A percentile compares a stretch with the other conserved stretches of the same genome.
phyloP scores from a whole-genome alignment of 1,140 invertebrate genomes.

The Drosophila subpulchrella region DNA sequence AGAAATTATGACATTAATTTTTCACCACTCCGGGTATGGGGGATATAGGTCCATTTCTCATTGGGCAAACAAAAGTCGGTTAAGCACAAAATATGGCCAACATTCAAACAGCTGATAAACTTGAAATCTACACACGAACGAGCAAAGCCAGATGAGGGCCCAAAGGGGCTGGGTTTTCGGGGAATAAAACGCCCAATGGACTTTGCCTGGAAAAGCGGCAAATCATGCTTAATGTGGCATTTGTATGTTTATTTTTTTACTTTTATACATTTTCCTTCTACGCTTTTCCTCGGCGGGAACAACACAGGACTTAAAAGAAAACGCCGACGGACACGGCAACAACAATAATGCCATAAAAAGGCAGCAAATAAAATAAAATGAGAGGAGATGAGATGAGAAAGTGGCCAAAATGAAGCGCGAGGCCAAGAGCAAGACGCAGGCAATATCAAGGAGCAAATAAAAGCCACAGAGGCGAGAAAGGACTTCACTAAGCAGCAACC shows the following conservation, averaged over 20 bases:
- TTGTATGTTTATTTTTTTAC: slow-evolving; percentile 69
- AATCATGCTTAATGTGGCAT: slow-evolving; percentile 83
- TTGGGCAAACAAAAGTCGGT: slow-evolving; percentile 65
- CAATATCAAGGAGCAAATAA: slow-evolving; percentile 65
- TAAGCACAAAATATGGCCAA: slow-evolving; percentile 68
- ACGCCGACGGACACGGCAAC: slow-evolving; percentile 59
- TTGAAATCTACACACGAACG: slow-evolving; percentile 63
- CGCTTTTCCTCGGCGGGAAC: slow-evolving; percentile 55
- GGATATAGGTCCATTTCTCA: slow-evolving; percentile 31
- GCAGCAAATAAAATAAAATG: slow-evolving; percentile 74
- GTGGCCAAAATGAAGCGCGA: slow-evolving; percentile 25
- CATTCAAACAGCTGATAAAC: slow-evolving; percentile 75
- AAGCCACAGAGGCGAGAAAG: slow-evolving; percentile 76
- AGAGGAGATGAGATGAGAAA: slow-evolving; percentile 32
- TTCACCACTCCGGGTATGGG: slow-evolving; percentile 18
- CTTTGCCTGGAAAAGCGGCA: slow-evolving; percentile 72
- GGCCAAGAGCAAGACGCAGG: slow-evolving; percentile 17
- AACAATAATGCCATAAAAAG: slow-evolving; percentile 68
- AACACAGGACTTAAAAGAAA: slow-evolving; percentile 67
- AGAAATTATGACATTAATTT: slow-evolving; percentile 83
- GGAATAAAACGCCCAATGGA: slow-evolving; percentile 50
- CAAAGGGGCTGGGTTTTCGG: not conserved
- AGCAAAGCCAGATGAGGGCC: slow-evolving; percentile 46
- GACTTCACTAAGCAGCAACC: slow-evolving; percentile 72
- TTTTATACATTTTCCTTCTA: slow-evolving; percentile 39